Evolutionary conservation across 2,113 vertebrate species (phyloP).

Genomic region (Bothrops jararaca): DNA sequence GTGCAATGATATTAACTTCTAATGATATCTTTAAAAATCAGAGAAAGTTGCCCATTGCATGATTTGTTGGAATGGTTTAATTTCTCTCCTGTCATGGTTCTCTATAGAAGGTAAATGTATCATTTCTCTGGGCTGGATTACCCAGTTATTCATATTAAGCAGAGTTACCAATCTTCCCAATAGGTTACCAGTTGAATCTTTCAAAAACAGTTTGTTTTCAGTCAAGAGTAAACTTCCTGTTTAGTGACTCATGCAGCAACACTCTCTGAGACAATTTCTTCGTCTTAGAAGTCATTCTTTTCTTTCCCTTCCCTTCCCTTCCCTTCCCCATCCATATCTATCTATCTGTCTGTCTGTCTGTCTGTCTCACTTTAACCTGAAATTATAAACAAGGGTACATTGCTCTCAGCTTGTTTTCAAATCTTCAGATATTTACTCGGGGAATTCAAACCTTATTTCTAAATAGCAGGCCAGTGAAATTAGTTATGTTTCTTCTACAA

Average conservation of each 20-base stretch:
- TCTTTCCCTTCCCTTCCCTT: no score
- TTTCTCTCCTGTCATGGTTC: not conserved
- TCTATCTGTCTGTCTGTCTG: no score
- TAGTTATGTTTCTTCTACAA: not conserved
- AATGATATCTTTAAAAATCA: not conserved
- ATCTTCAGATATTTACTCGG: not conserved
- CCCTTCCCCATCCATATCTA: not conserved
- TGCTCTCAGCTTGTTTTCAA: not conserved
- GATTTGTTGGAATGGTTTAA: not conserved
- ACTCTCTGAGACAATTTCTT: not conserved
- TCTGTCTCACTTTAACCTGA: not conserved
- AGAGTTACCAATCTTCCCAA: not conserved
- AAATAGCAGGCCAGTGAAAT: not conserved
- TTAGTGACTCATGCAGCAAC: not conserved
- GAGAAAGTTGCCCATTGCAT: not conserved
- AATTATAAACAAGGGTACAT: not conserved
- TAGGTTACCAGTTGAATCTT: not conserved
- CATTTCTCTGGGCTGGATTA: not conserved
- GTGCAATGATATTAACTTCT: not conserved
- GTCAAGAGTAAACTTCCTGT: not conserved
- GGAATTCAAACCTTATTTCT: slow-evolving; percentile 1
- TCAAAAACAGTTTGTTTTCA: not conserved
- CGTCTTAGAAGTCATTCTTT: not conserved
- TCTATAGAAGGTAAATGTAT: not conserved
- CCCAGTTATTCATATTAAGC: not conserved